Evolutionary conservation across 1,140 invertebrate species (phyloP).

Genomic region (Lysiphlebus fabarum): DNA sequence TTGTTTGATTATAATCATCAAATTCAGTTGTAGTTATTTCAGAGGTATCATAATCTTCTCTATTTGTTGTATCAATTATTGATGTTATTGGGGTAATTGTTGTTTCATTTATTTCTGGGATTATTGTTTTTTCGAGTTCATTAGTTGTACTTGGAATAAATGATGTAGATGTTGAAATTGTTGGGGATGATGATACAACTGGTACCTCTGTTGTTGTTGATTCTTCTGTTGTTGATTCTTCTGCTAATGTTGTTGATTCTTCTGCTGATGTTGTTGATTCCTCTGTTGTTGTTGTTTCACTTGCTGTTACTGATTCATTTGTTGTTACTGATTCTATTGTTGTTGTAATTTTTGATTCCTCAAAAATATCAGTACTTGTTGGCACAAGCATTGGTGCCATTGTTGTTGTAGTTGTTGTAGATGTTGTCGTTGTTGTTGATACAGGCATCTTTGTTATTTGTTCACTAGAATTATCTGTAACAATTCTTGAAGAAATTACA

Average conservation of each 20-base stretch:
- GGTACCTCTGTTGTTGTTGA: not conserved
- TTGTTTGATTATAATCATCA: too few relatives aligned
- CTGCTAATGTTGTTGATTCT: not conserved
- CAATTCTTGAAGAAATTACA: too few relatives aligned
- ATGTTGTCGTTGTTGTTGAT: not conserved
- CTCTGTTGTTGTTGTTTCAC: too few relatives aligned
- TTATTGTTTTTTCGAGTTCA: constrained; percentile 1
- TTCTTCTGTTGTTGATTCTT: constrained; percentile 9
- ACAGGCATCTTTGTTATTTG: not conserved
- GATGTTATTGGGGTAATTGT: not conserved
- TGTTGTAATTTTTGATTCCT: too few relatives aligned
- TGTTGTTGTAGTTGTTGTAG: constrained; percentile 4
- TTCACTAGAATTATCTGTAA: too few relatives aligned
- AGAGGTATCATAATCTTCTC: not conserved
- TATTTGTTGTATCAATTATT: not conserved
- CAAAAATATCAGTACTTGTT: too few relatives aligned
- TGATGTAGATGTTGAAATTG: not conserved
- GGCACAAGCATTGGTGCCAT: not conserved
- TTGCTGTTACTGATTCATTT: too few relatives aligned
- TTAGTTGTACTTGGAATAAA: not conserved
- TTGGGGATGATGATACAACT: not conserved
- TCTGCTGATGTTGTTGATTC: not conserved
- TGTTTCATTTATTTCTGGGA: constrained; percentile 11
- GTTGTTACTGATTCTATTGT: too few relatives aligned
- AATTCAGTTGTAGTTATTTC: too few relatives aligned